These are phyloP conservation scores for Mormyrus iriodes DNA, from an alignment of 2,113 vertebrate genomes.

Conservation along the genomic window DNA sequence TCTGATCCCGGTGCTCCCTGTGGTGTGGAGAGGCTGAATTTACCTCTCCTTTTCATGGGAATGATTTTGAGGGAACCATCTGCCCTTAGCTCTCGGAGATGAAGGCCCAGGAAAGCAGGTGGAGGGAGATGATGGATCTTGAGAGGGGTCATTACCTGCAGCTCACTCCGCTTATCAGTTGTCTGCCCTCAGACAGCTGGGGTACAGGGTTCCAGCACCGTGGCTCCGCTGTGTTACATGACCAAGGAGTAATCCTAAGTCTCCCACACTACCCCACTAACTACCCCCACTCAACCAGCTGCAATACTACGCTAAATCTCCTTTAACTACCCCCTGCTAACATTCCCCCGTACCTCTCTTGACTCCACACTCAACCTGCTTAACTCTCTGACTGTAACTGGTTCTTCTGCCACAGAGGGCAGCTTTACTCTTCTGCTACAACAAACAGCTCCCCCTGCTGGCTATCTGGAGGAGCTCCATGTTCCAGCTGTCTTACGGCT, in stretches of 20 bases:
- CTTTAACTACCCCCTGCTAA: not conserved
- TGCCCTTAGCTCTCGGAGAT: conserved; percentile 10
- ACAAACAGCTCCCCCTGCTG: not conserved
- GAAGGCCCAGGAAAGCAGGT: conserved; percentile 4
- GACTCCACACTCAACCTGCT: too few species aligned
- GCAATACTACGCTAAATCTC: not conserved
- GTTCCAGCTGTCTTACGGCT: not conserved
- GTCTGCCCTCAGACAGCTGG: not conserved
- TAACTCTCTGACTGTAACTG: too few species aligned
- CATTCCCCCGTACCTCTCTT: not conserved
- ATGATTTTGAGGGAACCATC: conserved; percentile 20
- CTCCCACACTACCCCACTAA: not conserved
- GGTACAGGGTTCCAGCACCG: not conserved
- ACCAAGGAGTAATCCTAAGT: not conserved
- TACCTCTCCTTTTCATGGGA: conserved; percentile 10
- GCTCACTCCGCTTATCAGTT: not conserved
- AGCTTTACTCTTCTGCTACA: not conserved
- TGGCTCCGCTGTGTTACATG: not conserved
- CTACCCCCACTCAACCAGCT: not conserved
- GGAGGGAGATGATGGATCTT: conserved; percentile 21
- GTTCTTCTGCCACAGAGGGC: not conserved
- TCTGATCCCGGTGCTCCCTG: not conserved
- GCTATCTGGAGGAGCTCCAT: not conserved
- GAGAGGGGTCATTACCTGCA: conserved; percentile 15
- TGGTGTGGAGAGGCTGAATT: not conserved